A percentile compares a stretch with the other conserved stretches of the same genome.
Evolutionary conservation across 2,113 vertebrate species (phyloP).

Genomic region (Galeopterus variegatus): DNA sequence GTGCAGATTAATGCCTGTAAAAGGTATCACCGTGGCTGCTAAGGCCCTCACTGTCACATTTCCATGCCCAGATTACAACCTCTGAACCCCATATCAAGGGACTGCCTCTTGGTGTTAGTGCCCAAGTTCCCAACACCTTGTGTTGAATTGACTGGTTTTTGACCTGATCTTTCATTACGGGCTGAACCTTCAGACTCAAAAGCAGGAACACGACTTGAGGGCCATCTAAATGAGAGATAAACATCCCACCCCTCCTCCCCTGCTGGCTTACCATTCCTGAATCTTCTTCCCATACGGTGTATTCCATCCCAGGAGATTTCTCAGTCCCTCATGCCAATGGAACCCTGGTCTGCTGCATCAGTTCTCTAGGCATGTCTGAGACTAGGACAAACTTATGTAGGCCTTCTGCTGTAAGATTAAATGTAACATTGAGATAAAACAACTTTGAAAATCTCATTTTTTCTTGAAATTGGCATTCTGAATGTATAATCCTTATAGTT

Average conservation of each 20-base stretch:
- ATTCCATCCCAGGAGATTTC: not conserved
- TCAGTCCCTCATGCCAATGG: not conserved
- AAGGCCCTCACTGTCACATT: not conserved
- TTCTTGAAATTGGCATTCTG: constrained; percentile 52
- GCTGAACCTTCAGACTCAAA: not conserved
- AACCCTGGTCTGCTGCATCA: not conserved
- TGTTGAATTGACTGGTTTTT: not conserved
- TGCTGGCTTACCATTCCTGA: not conserved
- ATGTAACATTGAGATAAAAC: not conserved
- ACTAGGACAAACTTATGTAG: not conserved
- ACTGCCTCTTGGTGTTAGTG: not conserved
- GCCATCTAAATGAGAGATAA: not conserved
- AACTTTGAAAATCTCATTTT: not conserved
- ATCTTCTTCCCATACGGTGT: not conserved
- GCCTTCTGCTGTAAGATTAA: not conserved
- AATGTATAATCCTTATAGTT: not conserved
- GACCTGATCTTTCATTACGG: not conserved
- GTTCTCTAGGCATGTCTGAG: not conserved
- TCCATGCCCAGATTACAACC: not conserved
- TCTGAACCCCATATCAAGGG: not conserved
- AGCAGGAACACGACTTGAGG: not conserved
- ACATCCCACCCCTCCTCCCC: no score
- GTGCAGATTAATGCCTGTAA: not conserved
- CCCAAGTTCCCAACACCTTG: not conserved
- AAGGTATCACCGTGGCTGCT: not conserved